Evolutionary conservation across 2,797 vertebrate species (phyloP).

Genomic region (Poeciliopsis turneri): DNA sequence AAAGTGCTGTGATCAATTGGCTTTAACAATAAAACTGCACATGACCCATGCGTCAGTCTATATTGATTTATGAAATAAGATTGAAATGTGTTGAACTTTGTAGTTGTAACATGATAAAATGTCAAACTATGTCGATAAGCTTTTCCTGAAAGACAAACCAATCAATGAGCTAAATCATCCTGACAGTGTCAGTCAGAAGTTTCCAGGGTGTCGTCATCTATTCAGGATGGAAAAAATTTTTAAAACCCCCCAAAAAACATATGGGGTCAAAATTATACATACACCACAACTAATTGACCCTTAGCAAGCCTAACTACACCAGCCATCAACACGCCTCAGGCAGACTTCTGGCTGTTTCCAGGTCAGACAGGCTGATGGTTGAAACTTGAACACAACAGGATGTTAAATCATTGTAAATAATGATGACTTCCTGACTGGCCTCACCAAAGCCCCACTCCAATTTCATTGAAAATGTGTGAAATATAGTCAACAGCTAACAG

Average conservation of each 20-base stretch:
- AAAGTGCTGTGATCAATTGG: neutral
- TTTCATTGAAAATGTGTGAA: neutral
- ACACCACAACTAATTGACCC: neutral
- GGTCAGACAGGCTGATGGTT: neutral
- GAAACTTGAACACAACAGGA: neutral
- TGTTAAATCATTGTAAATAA: neutral
- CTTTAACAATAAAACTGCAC: neutral
- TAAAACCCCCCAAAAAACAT: neutral
- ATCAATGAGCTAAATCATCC: neutral
- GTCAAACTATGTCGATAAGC: neutral
- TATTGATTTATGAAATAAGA: too few species aligned
- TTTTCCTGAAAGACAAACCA: neutral
- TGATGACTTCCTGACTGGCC: neutral
- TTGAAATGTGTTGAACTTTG: neutral
- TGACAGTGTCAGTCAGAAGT: neutral
- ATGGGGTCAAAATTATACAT: neutral
- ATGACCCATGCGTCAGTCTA: neutral
- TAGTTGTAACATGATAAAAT: neutral
- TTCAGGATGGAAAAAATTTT: neutral
- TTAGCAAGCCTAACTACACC: neutral
- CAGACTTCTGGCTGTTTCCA: neutral
- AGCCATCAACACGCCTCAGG: neutral
- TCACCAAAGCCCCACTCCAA: neutral
- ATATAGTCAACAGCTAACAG: neutral
- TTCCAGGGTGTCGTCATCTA: neutral